Percentiles rank a stretch among this genome's conserved stretches.
Evolutionary conservation across 2,113 vertebrate genomes (phyloP).

Genomic region (Gavia stellata): DNA sequence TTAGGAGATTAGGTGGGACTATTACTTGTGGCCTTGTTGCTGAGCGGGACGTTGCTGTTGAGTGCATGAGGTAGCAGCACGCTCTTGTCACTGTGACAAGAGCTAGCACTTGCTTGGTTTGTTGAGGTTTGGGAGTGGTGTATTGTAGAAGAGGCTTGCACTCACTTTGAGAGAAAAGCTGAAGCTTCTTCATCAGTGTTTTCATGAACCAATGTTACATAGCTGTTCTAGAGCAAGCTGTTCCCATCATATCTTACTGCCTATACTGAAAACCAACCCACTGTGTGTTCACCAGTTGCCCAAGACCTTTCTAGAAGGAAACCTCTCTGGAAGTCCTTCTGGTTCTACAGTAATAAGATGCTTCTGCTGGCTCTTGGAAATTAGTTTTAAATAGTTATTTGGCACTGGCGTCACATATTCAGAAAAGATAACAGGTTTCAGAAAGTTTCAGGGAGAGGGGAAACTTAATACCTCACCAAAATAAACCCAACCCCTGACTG

Average conservation of each 20-base stretch:
- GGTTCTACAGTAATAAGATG: neutral
- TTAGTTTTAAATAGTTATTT: neutral
- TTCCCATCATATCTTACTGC: rapidly evolving
- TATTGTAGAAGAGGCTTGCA: neutral
- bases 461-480: neutral
- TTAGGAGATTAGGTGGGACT: neutral
- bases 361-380: neutral
- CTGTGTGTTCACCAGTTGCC: rapidly evolving
- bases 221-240: neutral
- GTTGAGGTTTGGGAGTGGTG: neutral
- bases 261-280: neutral
- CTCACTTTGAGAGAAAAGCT: neutral
- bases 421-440: neutral
- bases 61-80: neutral
- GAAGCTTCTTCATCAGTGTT: neutral
- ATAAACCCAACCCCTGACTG: neutral
- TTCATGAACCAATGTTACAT: rapidly evolving
- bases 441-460: neutral
- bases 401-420: neutral
- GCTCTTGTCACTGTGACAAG: neutral
- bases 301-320: neutral
- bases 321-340: neutral
- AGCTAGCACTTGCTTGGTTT: neutral
- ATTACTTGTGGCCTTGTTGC: neutral
- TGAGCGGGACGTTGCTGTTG: neutral